Evolutionary conservation across 2,113 vertebrate species (phyloP).

Genomic region (Plecturocebus donacophilus): DNA sequence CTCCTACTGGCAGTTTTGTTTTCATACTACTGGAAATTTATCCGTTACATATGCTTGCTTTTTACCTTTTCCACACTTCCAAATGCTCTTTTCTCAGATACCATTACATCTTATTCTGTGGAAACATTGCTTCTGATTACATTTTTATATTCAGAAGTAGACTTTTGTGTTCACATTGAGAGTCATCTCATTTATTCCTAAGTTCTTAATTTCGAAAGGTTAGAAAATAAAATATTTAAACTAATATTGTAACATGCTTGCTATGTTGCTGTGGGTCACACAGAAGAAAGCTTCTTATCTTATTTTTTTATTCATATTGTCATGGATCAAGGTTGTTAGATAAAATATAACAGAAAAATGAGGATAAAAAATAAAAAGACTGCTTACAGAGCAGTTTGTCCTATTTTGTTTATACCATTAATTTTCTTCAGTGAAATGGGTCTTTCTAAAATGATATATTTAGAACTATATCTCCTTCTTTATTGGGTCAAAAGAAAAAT

Average conservation of each 20-base stretch:
- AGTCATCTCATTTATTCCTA: not conserved
- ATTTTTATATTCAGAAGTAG: not conserved
- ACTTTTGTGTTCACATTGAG: not conserved
- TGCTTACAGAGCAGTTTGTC: not conserved
- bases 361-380: not conserved
- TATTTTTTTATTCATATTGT: slow-evolving; percentile 3
- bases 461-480: not conserved
- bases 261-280: not conserved
- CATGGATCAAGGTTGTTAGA: not conserved
- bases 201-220: slow-evolving; percentile 28
- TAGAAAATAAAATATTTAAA: slow-evolving; percentile 18
- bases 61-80: not conserved
- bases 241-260: slow-evolving; percentile 29
- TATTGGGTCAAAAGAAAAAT: no score
- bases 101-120: slow-evolving; percentile 10
- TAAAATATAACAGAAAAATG: slow-evolving; percentile 17
- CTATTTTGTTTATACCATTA: not conserved
- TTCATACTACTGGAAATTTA: not conserved
- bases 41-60: not conserved
- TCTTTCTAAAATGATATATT: slow-evolving; percentile 44
- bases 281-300: not conserved
- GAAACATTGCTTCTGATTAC: slow-evolving; percentile 37
- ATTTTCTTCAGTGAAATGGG: slow-evolving; percentile 14
- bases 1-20: not conserved
- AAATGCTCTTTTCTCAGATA: not conserved